These are phyloP conservation scores for Lamprotornis superbus DNA, from an alignment of 2,113 vertebrate genomes.

Conservation along the genomic window DNA sequence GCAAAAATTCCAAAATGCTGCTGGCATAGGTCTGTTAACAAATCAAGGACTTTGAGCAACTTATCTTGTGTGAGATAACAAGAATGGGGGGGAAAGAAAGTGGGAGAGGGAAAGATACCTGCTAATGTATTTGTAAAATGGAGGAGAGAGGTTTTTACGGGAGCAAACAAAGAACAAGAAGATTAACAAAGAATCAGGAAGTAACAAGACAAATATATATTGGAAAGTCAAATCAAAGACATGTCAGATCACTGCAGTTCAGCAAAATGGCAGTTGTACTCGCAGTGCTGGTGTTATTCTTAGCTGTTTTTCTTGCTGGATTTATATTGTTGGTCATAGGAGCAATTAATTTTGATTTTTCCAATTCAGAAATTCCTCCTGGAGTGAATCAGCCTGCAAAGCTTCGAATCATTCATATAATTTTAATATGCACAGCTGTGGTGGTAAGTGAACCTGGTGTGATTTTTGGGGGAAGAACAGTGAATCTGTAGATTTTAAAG, in stretches of 20 bases:
- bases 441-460: conserved; percentile 72
- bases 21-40: not conserved
- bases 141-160: not conserved
- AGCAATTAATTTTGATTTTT: conserved; percentile 76
- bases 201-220: conserved; percentile 28
- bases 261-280: conserved; percentile 71
- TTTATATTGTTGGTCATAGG: conserved; percentile 77
- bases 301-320: conserved; percentile 70
- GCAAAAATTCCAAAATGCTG: not conserved
- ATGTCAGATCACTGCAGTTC: not conserved
- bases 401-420: conserved; percentile 70
- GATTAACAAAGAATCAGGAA: conserved; percentile 19
- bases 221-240: conserved; percentile 45
- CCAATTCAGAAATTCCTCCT: conserved; percentile 79
- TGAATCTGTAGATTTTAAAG: not conserved
- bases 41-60: not conserved
- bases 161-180: not conserved
- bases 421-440: conserved; percentile 67
- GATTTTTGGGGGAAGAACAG: not conserved
- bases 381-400: conserved; percentile 73
- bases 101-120: not conserved
- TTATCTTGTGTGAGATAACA: not conserved
- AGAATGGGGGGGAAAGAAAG: not conserved
- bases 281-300: conserved; percentile 70
- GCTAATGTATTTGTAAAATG: not conserved